phyloP scores from a whole-genome alignment of 1,140 invertebrate species.

The Bicyclus anynana region DNA sequence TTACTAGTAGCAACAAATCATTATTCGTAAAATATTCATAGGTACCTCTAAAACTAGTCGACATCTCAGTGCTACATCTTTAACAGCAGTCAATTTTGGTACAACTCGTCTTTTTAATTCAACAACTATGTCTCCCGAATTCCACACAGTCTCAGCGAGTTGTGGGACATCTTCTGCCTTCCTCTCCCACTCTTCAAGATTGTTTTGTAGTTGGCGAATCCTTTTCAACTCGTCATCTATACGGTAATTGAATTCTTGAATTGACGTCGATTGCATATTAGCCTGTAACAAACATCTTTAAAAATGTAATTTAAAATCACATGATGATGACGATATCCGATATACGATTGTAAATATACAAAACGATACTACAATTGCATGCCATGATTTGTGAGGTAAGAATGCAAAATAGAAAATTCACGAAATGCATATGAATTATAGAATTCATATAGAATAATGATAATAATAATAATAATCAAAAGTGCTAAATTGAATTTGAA shows the following conservation, averaged over 20 bases:
- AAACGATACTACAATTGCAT: too few species aligned
- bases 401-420: too few species aligned
- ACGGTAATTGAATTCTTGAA: slow-evolving; percentile 67
- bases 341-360: too few species aligned
- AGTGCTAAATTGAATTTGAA: too few species aligned
- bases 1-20: neutral
- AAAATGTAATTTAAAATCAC: neutral
- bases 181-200: slow-evolving; percentile 67
- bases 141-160: slow-evolving; percentile 60
- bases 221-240: slow-evolving; percentile 65
- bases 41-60: slow-evolving; percentile 53
- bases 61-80: slow-evolving; percentile 44
- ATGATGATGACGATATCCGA: too few species aligned
- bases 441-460: too few species aligned
- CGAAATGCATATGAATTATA: too few species aligned
- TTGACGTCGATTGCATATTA: slow-evolving; percentile 61
- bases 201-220: slow-evolving; percentile 43
- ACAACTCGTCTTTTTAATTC: slow-evolving; percentile 40
- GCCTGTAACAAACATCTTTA: slow-evolving; percentile 36
- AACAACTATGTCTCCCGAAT: slow-evolving; percentile 62
- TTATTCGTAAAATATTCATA: neutral
- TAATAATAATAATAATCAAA: too few species aligned
- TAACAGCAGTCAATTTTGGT: slow-evolving; percentile 36
- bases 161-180: slow-evolving; percentile 55
- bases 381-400: too few species aligned